Base-by-base conservation (phyloP, 2,888 invertebrate species). In the Druceiella hillmani region DNA sequence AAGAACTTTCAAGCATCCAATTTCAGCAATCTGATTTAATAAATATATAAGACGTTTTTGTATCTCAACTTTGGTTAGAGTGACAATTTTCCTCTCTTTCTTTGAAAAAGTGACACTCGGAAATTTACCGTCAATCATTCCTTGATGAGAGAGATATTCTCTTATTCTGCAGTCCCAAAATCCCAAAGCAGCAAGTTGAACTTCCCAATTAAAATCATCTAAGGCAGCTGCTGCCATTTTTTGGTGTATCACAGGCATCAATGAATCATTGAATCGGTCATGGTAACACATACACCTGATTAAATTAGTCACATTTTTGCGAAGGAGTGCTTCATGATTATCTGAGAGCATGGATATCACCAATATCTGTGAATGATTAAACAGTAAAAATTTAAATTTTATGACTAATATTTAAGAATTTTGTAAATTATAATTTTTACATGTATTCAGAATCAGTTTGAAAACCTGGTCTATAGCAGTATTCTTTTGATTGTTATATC, bases 161-260 rank as follows among this genome's bases (percentile, higher is more conserved):
- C 67, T 62, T 25, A 83, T 76, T 10, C 78, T 76, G 30, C 71
- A 61, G 30, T 71, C 65, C 84, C 85, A 87, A 50, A 81, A 86
- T 32, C 65, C 56, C 2, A 87, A 52, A 0, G 82, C 78, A 34
- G 74, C 77, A 2, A 77, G 59, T 58, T 83, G 83, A 0, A 85
- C 85, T 58, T 86, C 85, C 83, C 84, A 83, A 51, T 85, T 78
- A 9, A 85, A 61, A 59, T 87, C 86, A 9, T 71, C 64, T 1
- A 77, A 64, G 1, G 79, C 76, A 1, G 79, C 78, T 28, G 67
- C 60, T 3, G 72, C 64, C 71, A 85, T 78, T 0, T 76, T 66
- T 17, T 67, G 64, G 48, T 74, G 76, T 33, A 84, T 61, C 2
- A 59, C 55, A 17, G 64, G 62, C 36, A 70, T 61, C 41, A 72